Percentiles rank a stretch among this genome's conserved stretches.
These are phyloP conservation scores for Thera britannica DNA, from an alignment of 2,888 invertebrate genomes.

Conservation along the genomic window DNA sequence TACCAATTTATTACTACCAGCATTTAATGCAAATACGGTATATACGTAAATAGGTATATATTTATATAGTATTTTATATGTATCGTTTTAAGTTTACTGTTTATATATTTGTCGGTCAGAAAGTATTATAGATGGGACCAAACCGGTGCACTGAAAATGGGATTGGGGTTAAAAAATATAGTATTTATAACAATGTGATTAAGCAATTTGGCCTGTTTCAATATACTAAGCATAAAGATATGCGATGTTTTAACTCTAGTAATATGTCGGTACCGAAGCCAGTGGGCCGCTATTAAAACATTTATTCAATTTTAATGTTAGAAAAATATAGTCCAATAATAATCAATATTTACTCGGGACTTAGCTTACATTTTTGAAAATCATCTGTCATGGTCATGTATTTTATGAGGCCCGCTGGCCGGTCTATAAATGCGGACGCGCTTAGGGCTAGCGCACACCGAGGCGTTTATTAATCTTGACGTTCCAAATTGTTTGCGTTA, in stretches of 20 bases:
- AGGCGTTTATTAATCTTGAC: too few relatives aligned
- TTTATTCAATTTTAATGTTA: conserved; percentile 39
- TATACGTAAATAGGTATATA: conserved; percentile 70
- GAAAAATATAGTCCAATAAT: conserved; percentile 39
- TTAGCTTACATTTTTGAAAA: conserved; percentile 39
- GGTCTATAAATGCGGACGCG: neutral
- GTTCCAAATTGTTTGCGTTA: too few relatives aligned
- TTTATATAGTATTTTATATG: conserved; percentile 49
- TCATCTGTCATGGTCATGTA: conserved; percentile 32
- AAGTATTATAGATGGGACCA: conserved; percentile 67
- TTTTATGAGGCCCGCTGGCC: conserved; percentile 44
- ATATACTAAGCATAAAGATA: conserved; percentile 50
- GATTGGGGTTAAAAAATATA: conserved; percentile 59
- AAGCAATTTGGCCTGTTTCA: conserved; percentile 64
- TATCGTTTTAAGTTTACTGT: conserved; percentile 38
- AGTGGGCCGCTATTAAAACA: conserved; percentile 47
- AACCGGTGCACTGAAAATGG: conserved; percentile 77
- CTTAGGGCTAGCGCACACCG: neutral
- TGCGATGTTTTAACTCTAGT: conserved; percentile 47
- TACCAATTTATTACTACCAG: conserved; percentile 64
- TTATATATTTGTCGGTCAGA: conserved; percentile 31
- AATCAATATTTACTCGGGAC: conserved; percentile 43
- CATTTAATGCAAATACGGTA: conserved; percentile 74
- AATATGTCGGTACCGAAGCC: conserved; percentile 44
- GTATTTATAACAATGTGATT: conserved; percentile 52